phyloP scores from a whole-genome alignment of 2,888 invertebrate genomes.

The Microplitis manilae region DNA sequence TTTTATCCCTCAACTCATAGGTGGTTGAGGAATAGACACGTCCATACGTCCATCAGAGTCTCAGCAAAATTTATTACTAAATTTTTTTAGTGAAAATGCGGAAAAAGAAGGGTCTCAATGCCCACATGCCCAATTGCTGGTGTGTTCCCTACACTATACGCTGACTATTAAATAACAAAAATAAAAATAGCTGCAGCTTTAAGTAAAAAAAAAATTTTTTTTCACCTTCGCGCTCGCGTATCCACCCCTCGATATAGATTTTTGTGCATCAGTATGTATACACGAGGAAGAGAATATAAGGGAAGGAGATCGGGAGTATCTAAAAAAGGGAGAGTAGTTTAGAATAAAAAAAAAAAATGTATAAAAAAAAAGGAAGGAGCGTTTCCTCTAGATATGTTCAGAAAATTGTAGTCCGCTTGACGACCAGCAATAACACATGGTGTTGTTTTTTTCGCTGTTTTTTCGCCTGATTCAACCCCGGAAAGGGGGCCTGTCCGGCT shows the following conservation, averaged over 20 bases:
- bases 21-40: constrained; percentile 10
- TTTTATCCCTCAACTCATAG: neutral
- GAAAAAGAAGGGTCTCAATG: constrained; percentile 45
- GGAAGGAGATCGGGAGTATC: constrained; percentile 27
- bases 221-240: constrained; percentile 48
- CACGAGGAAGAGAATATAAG: constrained; percentile 27
- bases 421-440: constrained; percentile 64
- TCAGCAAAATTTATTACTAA: constrained; percentile 51
- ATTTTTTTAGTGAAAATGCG: constrained; percentile 49
- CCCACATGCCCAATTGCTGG: constrained; percentile 42
- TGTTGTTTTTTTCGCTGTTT: constrained; percentile 58
- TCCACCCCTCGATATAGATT: constrained; percentile 46
- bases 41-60: constrained; percentile 40
- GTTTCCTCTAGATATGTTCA: constrained; percentile 31
- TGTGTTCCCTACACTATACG: constrained; percentile 1
- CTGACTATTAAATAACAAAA: constrained; percentile 2
- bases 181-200: constrained; percentile 44
- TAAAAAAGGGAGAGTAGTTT: constrained; percentile 27
- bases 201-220: constrained; percentile 38
- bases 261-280: constrained; percentile 11
- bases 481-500: constrained; percentile 57
- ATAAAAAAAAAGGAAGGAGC: constrained; percentile 38
- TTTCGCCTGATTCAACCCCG: constrained; percentile 49
- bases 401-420: constrained; percentile 43
- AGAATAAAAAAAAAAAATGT: constrained; percentile 40